Percentiles rank a stretch among this genome's conserved stretches.
phyloP scores from a whole-genome alignment of 2,888 invertebrate genomes.

The Chymomyza amoena region DNA sequence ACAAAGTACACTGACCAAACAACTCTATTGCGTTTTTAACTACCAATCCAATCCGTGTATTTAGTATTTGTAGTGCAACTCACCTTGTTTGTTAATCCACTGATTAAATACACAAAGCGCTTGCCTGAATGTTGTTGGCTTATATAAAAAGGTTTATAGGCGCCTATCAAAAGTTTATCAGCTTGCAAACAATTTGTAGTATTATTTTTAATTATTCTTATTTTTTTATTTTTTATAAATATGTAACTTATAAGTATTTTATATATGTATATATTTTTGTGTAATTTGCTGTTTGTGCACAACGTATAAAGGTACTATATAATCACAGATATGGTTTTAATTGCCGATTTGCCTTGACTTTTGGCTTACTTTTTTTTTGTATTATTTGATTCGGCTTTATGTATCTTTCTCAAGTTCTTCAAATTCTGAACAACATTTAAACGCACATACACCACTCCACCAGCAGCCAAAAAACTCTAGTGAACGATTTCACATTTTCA shows the following conservation, averaged over 20 bases:
- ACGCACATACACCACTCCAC: conserved; percentile 40
- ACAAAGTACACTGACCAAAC: background rate
- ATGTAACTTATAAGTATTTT: conserved; percentile 15
- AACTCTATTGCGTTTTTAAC: background rate
- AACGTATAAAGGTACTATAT: conserved; percentile 20
- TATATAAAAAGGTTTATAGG: conserved; percentile 27
- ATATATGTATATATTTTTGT: conserved; percentile 3
- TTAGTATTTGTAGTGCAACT: background rate
- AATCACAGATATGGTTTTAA: conserved; percentile 57
- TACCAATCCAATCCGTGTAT: background rate
- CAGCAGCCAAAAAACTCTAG: conserved; percentile 36
- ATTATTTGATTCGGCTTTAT: conserved; percentile 11
- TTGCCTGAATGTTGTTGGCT: background rate
- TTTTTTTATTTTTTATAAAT: conserved; percentile 12
- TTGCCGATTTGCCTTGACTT: conserved; percentile 1
- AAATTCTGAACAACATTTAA: conserved; percentile 9
- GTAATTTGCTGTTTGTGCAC: background rate
- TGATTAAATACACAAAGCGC: background rate
- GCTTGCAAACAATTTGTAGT: conserved; percentile 26
- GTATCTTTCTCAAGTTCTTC: conserved; percentile 4
- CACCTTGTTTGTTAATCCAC: background rate
- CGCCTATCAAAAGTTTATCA: conserved; percentile 25
- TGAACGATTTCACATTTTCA: conserved; percentile 73
- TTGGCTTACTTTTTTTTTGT: background rate
- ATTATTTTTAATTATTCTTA: conserved; percentile 18